These are phyloP conservation scores for Anoplius nigerrimus DNA, from an alignment of 2,888 invertebrate species.

Conservation along the genomic window DNA sequence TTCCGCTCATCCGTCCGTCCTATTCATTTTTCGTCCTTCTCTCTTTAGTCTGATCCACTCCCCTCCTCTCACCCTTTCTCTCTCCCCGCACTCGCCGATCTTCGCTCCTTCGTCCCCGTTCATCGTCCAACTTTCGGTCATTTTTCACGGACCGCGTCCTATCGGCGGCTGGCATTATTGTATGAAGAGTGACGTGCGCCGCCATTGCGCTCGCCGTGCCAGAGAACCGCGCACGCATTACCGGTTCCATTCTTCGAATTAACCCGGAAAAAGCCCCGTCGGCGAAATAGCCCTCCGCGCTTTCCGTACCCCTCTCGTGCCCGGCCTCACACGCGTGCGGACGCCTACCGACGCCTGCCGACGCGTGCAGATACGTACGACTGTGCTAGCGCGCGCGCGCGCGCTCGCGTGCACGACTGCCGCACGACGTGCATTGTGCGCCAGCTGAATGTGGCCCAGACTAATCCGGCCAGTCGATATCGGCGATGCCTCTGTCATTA, in stretches of 20 bases:
- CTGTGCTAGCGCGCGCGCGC: not conserved
- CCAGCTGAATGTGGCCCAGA: too few species aligned
- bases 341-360: too few species aligned
- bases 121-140: constrained; percentile 56
- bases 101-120: constrained; percentile 23
- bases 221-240: constrained; percentile 43
- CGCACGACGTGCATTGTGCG: too few species aligned
- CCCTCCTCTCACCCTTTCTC: too few species aligned
- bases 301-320: not conserved
- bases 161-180: constrained; percentile 47
- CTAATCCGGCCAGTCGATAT: too few species aligned
- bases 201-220: constrained; percentile 36
- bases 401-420: too few species aligned
- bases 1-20: constrained; percentile 34
- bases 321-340: not conserved
- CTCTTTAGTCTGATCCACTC: too few species aligned
- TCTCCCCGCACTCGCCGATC: constrained; percentile 7
- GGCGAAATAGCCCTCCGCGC: not conserved
- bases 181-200: constrained; percentile 48
- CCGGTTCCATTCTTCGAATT: constrained; percentile 58
- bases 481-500: too few species aligned
- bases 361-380: too few species aligned
- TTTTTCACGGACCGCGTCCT: constrained; percentile 57
- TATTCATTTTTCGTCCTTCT: constrained; percentile 26
- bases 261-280: constrained; percentile 34